Evolutionary conservation across 1,140 invertebrate species (phyloP), one percentile per base, ranked within the genome.

Genomic region (Pinna nobilis): DNA sequence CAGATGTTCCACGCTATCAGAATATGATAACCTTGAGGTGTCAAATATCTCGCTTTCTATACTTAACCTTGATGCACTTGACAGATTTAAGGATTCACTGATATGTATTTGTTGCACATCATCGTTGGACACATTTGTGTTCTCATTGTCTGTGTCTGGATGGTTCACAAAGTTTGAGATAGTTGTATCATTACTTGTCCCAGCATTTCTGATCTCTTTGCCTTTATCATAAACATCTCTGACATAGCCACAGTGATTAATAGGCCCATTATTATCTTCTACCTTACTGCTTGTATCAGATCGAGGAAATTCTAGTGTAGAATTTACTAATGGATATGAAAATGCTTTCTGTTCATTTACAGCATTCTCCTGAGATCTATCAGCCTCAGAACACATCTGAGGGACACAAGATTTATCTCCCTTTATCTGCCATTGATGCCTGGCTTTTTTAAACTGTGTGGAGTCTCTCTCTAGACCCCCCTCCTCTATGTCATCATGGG

Each of bases 401-500:
- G n/a, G 39, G 9, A 11, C 9, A 11, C 9, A 44, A n/a, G 39
- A 44, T 44, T 51, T 51, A 53, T 25, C 39, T 41, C 67, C 91
- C 85, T 93, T 92, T 39, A 92, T 90, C 90, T 93, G 91, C 92
- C 92, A 92, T 50, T 91, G 88, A 88, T 91, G 92, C 77, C 90
- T 88, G 32, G 92, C 92, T 86, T 92, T 92, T 84, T 93, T 93
- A n/a, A n/a, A n/a, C n/a, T n/a, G n/a, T n/a, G n/a, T n/a, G n/a
- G n/a, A n/a, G n/a, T n/a, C n/a, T n/a, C n/a, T n/a, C n/a, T n/a
- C n/a, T n/a, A n/a, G n/a, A n/a, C n/a, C n/a, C n/a, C n/a, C n/a
- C n/a, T n/a, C n/a, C n/a, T n/a, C n/a, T n/a, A n/a, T n/a, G n/a
- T n/a, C n/a, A n/a, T n/a, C n/a, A n/a, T n/a, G n/a, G n/a, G n/a